These are phyloP conservation scores for Drosophila monieri DNA, from an alignment of 2,888 invertebrate genomes.

Conservation along the genomic window DNA sequence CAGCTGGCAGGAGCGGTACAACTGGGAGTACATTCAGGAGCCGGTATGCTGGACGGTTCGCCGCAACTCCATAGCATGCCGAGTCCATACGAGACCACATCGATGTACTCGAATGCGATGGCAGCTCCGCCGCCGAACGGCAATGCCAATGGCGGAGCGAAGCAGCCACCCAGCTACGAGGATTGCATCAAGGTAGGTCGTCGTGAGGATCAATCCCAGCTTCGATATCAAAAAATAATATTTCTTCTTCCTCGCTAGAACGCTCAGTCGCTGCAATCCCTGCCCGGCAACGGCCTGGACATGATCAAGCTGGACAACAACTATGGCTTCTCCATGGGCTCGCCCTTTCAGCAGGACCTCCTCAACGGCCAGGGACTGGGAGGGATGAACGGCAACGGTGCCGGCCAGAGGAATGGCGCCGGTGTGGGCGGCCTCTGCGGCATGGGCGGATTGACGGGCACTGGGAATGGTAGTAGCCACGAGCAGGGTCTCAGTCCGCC, in stretches of 20 bases:
- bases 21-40: not conserved
- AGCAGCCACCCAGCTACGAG: conserved; percentile 95
- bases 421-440: conserved; percentile 55
- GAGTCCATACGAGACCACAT: conserved; percentile 93
- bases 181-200: conserved; percentile 92
- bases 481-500: conserved; percentile 90
- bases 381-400: conserved; percentile 67
- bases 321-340: conserved; percentile 85
- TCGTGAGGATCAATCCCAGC: conserved; percentile 1
- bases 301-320: conserved; percentile 86
- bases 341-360: conserved; percentile 84
- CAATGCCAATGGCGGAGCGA: conserved; percentile 86
- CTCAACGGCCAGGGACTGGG: conserved; percentile 79
- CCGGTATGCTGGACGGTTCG: conserved; percentile 28
- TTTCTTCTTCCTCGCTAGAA: conserved; percentile 84
- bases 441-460: conserved; percentile 39
- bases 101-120: conserved; percentile 92
- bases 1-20: not conserved
- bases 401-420: conserved; percentile 11
- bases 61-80: conserved; percentile 85
- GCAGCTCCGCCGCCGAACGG: conserved; percentile 87
- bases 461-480: conserved; percentile 84
- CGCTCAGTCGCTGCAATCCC: conserved; percentile 88
- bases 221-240: conserved; percentile 21
- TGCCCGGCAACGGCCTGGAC: conserved; percentile 79